These are phyloP conservation scores for Hemiprocne comata DNA, from an alignment of 2,113 vertebrate genomes.

Conservation along the genomic window DNA sequence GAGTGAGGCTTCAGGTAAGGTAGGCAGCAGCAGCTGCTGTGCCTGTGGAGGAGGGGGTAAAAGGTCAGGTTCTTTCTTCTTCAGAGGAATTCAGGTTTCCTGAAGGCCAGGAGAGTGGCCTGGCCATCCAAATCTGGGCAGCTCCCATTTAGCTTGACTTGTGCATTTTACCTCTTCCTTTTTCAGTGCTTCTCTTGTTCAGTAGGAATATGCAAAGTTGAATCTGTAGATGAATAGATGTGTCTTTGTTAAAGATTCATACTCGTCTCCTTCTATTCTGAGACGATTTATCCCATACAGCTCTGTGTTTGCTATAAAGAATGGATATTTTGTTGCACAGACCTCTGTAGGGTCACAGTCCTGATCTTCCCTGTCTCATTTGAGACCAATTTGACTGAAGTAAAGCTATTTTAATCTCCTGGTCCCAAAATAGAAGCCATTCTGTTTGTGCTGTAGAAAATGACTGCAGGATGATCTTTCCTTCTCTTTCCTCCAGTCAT, in stretches of 20 bases:
- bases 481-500: not conserved
- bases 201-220: not conserved
- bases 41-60: not conserved
- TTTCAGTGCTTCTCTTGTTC: not conserved
- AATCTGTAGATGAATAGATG: not conserved
- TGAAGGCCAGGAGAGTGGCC: not conserved
- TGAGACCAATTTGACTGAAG: not conserved
- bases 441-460: not conserved
- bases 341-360: not conserved
- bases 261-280: not conserved
- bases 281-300: not conserved
- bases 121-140: fast-evolving
- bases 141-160: not conserved
- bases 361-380: not conserved
- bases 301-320: not conserved
- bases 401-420: slow-evolving; percentile 61
- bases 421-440: slow-evolving; percentile 46
- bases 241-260: not conserved
- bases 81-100: fast-evolving
- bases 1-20: fast-evolving
- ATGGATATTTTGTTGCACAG: not conserved
- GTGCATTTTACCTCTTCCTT: not conserved
- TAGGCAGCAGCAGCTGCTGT: not conserved
- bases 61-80: not conserved
- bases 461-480: slow-evolving; percentile 25